phyloP scores from a whole-genome alignment of 2,113 vertebrate species.

The Microtus ochrogaster region DNA sequence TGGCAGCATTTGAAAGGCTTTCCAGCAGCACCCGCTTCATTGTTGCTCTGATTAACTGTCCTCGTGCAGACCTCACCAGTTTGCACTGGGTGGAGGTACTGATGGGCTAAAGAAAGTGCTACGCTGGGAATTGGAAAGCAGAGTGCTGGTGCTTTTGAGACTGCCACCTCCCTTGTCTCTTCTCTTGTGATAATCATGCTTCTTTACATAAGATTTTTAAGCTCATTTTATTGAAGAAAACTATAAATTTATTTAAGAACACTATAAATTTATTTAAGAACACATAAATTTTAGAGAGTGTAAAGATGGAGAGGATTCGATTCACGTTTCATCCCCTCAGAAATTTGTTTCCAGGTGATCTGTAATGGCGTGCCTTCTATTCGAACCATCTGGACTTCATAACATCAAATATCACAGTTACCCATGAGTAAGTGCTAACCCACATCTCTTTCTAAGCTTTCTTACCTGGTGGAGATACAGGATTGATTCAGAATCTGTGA shows the following conservation, averaged over 20 bases:
- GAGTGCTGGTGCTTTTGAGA: neutral
- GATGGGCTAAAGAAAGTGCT: neutral
- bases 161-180: neutral
- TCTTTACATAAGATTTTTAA: slow-evolving; percentile 1
- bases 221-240: neutral
- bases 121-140: neutral
- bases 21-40: neutral
- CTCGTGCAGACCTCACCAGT: neutral
- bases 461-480: neutral
- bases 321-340: neutral
- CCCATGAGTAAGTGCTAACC: neutral
- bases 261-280: neutral
- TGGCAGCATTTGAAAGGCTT: neutral
- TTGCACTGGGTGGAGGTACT: neutral
- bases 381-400: neutral
- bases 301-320: neutral
- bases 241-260: neutral
- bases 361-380: neutral
- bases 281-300: neutral
- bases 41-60: neutral
- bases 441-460: neutral
- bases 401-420: neutral
- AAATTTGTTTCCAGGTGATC: neutral
- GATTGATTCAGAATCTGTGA: neutral
- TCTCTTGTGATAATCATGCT: neutral